phyloP scores from a whole-genome alignment of 2,888 invertebrate species.

The Caenorhabditis panamensis region DNA sequence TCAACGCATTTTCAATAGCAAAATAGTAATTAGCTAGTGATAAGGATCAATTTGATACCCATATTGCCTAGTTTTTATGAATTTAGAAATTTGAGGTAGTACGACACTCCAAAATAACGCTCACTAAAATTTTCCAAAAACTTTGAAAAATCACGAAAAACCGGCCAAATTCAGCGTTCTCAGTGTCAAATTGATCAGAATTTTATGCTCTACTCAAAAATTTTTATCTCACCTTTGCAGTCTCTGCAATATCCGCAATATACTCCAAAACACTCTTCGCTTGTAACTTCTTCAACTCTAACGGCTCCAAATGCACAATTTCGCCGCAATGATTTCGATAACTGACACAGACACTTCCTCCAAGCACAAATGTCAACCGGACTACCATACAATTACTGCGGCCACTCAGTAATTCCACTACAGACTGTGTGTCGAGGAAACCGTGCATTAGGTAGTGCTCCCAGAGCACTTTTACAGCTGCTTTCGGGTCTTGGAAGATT shows the following conservation, averaged over 20 bases:
- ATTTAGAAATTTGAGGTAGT: not conserved
- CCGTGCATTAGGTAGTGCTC: constrained; percentile 72
- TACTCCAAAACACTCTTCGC: constrained; percentile 79
- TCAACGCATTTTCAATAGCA: not conserved
- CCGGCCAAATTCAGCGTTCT: too few relatives aligned
- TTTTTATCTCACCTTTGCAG: constrained; percentile 77
- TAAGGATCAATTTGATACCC: not conserved
- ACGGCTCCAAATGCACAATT: constrained; percentile 78
- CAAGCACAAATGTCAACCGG: constrained; percentile 50
- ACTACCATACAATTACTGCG: constrained; percentile 59
- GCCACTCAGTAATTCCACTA: constrained; percentile 56
- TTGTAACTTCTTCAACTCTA: constrained; percentile 79
- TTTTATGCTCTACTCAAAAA: too few relatives aligned
- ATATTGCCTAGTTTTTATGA: not conserved
- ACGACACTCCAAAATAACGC: not conserved
- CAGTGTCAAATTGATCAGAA: too few relatives aligned
- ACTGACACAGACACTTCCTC: constrained; percentile 65
- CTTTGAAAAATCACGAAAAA: not conserved
- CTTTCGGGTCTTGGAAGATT: constrained; percentile 72
- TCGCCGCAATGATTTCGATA: constrained; percentile 56
- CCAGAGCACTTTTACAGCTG: constrained; percentile 72
- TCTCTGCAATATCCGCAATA: constrained; percentile 77
- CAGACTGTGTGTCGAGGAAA: constrained; percentile 69
- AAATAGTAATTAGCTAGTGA: not conserved
- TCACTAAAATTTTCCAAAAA: too few relatives aligned